A percentile compares a stretch with the other conserved stretches of the same genome.
phyloP scores from a whole-genome alignment of 2,113 vertebrate species.

The Lagopus muta region DNA sequence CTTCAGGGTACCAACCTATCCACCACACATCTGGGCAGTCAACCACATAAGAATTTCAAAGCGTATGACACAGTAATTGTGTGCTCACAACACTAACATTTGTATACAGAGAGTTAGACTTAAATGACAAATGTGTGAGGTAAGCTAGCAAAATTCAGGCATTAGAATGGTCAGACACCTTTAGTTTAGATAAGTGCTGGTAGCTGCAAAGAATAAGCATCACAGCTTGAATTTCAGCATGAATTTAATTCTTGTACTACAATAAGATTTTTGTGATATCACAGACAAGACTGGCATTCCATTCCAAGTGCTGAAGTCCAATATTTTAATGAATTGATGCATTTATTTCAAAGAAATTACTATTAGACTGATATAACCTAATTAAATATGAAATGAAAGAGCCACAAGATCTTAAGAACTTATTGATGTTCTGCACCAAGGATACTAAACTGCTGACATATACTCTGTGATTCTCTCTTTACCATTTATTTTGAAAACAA shows the following conservation, averaged over 20 bases:
- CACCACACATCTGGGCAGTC: no score
- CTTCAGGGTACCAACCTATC: not conserved
- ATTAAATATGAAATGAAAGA: slow-evolving; percentile 4
- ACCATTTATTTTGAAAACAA: not conserved
- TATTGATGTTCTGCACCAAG: not conserved
- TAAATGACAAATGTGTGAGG: not conserved
- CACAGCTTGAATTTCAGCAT: not conserved
- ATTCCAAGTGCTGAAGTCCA: not conserved
- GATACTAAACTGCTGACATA: not conserved
- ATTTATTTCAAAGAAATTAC: not conserved
- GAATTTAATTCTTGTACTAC: not conserved
- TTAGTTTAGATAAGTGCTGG: not conserved
- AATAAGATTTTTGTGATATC: not conserved
- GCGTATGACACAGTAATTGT: not conserved
- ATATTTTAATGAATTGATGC: not conserved
- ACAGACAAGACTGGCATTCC: not conserved
- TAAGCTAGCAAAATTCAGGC: not conserved
- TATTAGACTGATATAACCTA: not conserved
- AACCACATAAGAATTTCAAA: not conserved
- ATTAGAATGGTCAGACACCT: not conserved
- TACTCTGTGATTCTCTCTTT: not conserved
- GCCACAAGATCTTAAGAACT: not conserved
- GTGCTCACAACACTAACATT: no score
- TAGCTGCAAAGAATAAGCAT: not conserved
- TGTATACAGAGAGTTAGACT: not conserved